These are phyloP conservation scores for Globia sparganii DNA, from an alignment of 2,888 invertebrate species.

Conservation along the genomic window DNA sequence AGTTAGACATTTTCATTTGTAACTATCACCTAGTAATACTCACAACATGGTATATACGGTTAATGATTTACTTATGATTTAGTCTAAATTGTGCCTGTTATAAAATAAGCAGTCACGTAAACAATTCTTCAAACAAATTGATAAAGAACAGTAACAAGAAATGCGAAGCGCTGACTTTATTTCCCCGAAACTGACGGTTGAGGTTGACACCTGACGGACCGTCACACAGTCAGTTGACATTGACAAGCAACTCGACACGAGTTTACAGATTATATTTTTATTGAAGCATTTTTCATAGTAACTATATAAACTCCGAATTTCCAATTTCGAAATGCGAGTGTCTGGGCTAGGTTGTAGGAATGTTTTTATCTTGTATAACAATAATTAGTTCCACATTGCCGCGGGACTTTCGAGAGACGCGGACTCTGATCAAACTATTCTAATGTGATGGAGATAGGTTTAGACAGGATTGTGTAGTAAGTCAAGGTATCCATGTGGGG, in stretches of 20 bases:
- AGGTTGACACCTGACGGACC: constrained; percentile 35
- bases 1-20: constrained; percentile 79
- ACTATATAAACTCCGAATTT: background rate
- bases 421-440: background rate
- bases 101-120: constrained; percentile 53
- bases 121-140: constrained; percentile 62
- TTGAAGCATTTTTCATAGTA: background rate
- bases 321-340: no score
- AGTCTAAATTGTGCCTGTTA: constrained; percentile 27
- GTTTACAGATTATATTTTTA: constrained; percentile 40
- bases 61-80: constrained; percentile 35
- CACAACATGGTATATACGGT: constrained; percentile 55
- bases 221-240: constrained; percentile 9
- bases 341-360: no score
- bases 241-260: constrained; percentile 30
- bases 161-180: constrained; percentile 48
- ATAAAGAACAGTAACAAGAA: constrained; percentile 54
- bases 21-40: constrained; percentile 31
- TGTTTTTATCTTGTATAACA: no score
- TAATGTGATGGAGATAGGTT: background rate
- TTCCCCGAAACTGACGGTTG: constrained; percentile 56
- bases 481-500: background rate
- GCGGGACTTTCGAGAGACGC: no score
- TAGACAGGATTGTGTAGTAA: background rate
- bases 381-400: no score